Evolutionary conservation across 2,797 vertebrate species (phyloP).

Genomic region (Jordanella pulchra): DNA sequence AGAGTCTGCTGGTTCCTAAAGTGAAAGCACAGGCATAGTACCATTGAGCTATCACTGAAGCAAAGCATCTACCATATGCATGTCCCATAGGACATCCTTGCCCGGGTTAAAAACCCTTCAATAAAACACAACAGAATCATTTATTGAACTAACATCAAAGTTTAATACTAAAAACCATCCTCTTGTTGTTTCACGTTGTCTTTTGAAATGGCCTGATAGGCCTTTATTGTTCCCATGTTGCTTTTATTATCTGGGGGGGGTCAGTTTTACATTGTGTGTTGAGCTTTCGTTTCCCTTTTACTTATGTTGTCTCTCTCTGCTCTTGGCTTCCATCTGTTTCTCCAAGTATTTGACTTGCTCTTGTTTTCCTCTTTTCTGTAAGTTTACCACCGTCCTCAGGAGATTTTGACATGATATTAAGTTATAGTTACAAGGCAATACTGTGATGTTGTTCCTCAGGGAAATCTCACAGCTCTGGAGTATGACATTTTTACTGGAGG

Average conservation of each 20-base stretch:
- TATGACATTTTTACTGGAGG: constrained; percentile 81
- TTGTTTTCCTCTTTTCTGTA: constrained; percentile 64
- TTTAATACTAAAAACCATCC: constrained; percentile 83
- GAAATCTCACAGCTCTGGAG: constrained; percentile 86
- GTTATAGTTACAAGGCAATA: constrained; percentile 89
- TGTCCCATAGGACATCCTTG: constrained; percentile 62
- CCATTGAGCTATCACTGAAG: constrained; percentile 38
- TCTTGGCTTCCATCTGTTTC: constrained; percentile 60
- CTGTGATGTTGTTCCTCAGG: constrained; percentile 84
- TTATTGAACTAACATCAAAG: constrained; percentile 78
- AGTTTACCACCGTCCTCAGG: constrained; percentile 87
- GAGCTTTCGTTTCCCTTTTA: constrained; percentile 25
- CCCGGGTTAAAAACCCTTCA: constrained; percentile 64
- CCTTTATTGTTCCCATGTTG: constrained; percentile 80
- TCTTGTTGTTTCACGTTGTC: constrained; percentile 82
- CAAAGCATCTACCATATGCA: constrained; percentile 44
- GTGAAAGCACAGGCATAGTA: constrained; percentile 16
- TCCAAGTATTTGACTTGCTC: constrained; percentile 52
- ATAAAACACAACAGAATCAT: constrained; percentile 75
- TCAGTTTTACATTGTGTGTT: constrained; percentile 64
- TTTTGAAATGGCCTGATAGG: constrained; percentile 85
- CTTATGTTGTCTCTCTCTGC: constrained; percentile 21
- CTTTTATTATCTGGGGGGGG: constrained; percentile 82
- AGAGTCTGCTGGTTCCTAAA: constrained; percentile 1
- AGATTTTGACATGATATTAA: constrained; percentile 91